Evolutionary conservation across 2,888 invertebrate species (phyloP), one percentile per base, ranked within the genome.

Genomic region (Chaitophorus viminalis): DNA sequence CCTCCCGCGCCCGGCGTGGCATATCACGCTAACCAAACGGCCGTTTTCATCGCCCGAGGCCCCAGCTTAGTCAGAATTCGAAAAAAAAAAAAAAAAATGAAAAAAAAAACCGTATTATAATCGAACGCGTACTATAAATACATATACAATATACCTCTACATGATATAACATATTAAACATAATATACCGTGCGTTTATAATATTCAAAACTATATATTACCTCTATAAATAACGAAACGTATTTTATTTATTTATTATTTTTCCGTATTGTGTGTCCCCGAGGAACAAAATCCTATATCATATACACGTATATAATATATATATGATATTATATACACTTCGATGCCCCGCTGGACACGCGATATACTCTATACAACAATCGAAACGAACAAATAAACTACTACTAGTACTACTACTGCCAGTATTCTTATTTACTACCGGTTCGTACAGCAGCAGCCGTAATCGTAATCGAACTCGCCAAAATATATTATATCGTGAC

Each of bases 331-430:
- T n/a, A n/a, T 39, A 39, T 36, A 77, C 25, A 21, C 65, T 68
- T 84, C 65, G 68, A 76, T 76, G 76, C 76, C 77, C 46, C 46
- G 77, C 84, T 52, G 84, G 77, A 85, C 84, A 85, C 84, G 76
- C 76, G 46, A 82, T 82, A 3, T 14, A 60, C 18, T 17, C 4
- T 8, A 76, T 29, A 68, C 82, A 70, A 82, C 70, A 82, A 72
- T 52, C 52, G 82, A 36, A 70, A 33, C 33, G 82, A 82, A 82
- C 82, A 82, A 82, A 82, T 82, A 70, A 72, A 70, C 70, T 68
- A 29, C 68, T 21, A 31, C 70, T 70, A n/a, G 29, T 60, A 60
- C 3, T 25, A 60, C 60, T 60, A 60, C 21, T 60, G 25, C 60
- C 60, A 60, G 21, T 25, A 21, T 60, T 60, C 6, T 29, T 17